Conservation (phyloP, 2,797 vertebrate genomes). For the Chrosomus eos region DNA sequence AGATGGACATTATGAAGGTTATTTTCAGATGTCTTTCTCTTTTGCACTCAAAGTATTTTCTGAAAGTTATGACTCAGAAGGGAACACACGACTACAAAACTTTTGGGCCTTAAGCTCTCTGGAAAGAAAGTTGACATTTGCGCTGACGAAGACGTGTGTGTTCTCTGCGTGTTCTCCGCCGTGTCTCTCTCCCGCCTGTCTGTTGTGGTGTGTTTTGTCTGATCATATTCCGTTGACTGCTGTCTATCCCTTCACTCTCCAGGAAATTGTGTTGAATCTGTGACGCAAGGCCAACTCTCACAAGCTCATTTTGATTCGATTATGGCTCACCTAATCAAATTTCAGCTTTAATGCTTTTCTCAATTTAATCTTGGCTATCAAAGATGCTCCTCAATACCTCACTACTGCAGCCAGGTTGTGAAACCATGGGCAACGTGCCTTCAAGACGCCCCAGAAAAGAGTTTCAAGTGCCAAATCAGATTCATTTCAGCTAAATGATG, state of each 20-base stretch:
- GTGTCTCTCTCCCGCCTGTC: neutral
- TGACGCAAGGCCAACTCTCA: slow-evolving; percentile 62
- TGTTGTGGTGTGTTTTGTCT: slow-evolving; percentile 42
- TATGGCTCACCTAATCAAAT: slow-evolving; percentile 62
- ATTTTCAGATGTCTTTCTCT: slow-evolving; percentile 40
- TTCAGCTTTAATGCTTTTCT: slow-evolving; percentile 62
- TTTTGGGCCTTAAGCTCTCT: neutral
- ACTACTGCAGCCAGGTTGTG: slow-evolving; percentile 36
- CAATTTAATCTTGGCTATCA: slow-evolving; percentile 62
- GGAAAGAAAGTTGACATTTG: slow-evolving; percentile 14
- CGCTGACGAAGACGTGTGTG: neutral
- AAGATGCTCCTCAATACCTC: slow-evolving; percentile 47
- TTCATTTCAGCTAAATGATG: slow-evolving; percentile 16
- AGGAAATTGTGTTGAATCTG: slow-evolving; percentile 60
- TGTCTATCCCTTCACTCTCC: slow-evolving; percentile 57
- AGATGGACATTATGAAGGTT: slow-evolving; percentile 44
- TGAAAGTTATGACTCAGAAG: slow-evolving; percentile 32
- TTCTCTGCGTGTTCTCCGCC: neutral
- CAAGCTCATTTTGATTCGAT: slow-evolving; percentile 59
- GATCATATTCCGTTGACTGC: slow-evolving; percentile 52
- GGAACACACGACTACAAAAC: neutral
- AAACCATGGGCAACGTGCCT: slow-evolving; percentile 41
- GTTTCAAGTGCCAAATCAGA: slow-evolving; percentile 14
- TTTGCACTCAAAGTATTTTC: slow-evolving; percentile 30
- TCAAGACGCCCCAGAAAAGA: slow-evolving; percentile 33